These are phyloP conservation scores for Odocoileus virginianus DNA, from an alignment of 2,113 vertebrate species.

Conservation along the genomic window DNA sequence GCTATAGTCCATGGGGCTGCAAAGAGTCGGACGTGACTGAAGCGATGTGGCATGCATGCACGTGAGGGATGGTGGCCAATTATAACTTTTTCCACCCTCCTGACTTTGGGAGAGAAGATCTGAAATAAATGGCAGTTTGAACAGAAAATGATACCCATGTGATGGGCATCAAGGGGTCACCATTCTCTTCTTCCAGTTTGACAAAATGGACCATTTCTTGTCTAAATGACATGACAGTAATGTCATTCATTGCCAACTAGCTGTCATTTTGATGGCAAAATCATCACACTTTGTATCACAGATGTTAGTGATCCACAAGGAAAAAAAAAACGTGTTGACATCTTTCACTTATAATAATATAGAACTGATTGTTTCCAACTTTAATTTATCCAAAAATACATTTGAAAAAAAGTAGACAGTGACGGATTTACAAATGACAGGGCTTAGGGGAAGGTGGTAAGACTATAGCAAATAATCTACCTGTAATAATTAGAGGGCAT, in stretches of 20 bases:
- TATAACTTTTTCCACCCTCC: not conserved
- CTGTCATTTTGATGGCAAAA: slow-evolving; percentile 52
- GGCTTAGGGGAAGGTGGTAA: not conserved
- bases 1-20: not conserved
- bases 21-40: not conserved
- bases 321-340: slow-evolving; percentile 39
- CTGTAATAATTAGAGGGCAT: not conserved
- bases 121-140: slow-evolving; percentile 16
- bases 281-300: slow-evolving; percentile 16
- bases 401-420: not conserved
- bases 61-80: not conserved
- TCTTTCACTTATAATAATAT: slow-evolving; percentile 57
- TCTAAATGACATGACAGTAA: slow-evolving; percentile 14
- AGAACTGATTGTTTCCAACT: slow-evolving; percentile 36
- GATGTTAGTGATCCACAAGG: slow-evolving; percentile 23
- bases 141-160: not conserved
- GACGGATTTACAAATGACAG: not conserved
- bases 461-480: not conserved
- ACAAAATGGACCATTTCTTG: slow-evolving; percentile 29
- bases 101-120: not conserved
- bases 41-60: fast-evolving
- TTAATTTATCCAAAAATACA: slow-evolving; percentile 60
- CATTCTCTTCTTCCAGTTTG: slow-evolving; percentile 40
- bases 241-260: slow-evolving; percentile 15
- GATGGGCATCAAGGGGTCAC: not conserved